A percentile compares a stretch with the other conserved stretches of the same genome.
Conservation (phyloP, 1,140 invertebrate genomes). For the Cecropterus lyciades region DNA sequence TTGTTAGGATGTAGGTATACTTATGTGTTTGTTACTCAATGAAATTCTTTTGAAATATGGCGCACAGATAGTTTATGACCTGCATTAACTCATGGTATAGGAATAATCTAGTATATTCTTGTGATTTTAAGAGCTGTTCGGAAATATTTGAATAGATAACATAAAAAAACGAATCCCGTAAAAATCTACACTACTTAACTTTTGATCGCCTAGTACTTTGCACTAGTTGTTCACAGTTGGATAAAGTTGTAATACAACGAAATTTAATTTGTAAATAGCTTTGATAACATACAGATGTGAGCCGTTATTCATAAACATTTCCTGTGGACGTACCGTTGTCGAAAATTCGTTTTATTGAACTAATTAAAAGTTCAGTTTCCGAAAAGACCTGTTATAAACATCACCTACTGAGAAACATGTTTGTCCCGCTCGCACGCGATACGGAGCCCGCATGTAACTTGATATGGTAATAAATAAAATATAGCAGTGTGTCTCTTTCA, state of each 20-base stretch:
- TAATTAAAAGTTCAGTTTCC: constrained; percentile 54
- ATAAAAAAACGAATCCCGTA: too few species aligned
- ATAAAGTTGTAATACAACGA: background rate
- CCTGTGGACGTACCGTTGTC: constrained; percentile 25
- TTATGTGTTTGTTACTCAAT: too few species aligned
- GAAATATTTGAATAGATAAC: too few species aligned
- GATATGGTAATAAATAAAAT: constrained; percentile 81
- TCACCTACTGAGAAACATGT: constrained; percentile 49
- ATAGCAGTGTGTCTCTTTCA: constrained; percentile 51
- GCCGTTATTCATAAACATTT: constrained; percentile 29
- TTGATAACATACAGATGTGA: constrained; percentile 10
- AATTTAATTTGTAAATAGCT: background rate
- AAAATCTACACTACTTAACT: background rate
- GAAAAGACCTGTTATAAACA: constrained; percentile 49
- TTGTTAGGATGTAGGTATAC: too few species aligned
- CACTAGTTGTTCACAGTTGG: background rate
- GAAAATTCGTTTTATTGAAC: constrained; percentile 44
- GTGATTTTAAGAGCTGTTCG: too few species aligned
- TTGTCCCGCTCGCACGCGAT: constrained; percentile 58
- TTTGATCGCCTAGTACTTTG: background rate
- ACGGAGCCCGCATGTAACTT: constrained; percentile 60
- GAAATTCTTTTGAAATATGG: too few species aligned
- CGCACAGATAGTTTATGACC: too few species aligned
- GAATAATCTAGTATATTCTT: too few species aligned
- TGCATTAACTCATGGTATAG: too few species aligned